Conservation (phyloP, 1,140 invertebrate species). For the Proctacanthus coquilletti region DNA sequence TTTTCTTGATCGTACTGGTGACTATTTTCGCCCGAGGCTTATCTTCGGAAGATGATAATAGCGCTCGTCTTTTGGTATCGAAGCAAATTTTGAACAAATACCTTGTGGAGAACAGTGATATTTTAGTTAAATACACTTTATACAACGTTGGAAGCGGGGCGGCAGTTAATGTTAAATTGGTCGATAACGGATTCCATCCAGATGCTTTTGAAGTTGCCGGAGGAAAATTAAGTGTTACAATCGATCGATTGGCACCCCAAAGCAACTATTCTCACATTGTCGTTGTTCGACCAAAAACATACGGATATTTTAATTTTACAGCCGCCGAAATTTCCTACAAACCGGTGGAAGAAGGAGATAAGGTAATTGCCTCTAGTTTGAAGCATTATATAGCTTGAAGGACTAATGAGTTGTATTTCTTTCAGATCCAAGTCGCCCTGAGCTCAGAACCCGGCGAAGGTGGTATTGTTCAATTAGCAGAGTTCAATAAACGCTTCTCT, state of each 20-base stretch:
- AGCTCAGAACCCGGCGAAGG: conserved; percentile 95
- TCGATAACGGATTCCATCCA: conserved; percentile 77
- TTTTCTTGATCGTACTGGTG: conserved; percentile 17
- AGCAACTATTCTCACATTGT: conserved; percentile 90
- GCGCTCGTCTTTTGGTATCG: conserved; percentile 59
- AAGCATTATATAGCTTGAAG: neutral
- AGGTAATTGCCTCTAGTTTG: conserved; percentile 31
- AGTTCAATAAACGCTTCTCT: conserved; percentile 96
- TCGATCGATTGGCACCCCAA: conserved; percentile 80
- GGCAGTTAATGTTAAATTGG: conserved; percentile 75
- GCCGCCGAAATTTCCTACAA: conserved; percentile 86
- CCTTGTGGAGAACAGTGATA: conserved; percentile 94
- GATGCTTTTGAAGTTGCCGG: conserved; percentile 76
- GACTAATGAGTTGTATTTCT: conserved; percentile 13
- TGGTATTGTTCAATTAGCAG: conserved; percentile 84
- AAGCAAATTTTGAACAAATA: conserved; percentile 95
- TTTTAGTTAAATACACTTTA: conserved; percentile 81
- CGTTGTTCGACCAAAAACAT: conserved; percentile 75
- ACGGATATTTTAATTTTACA: conserved; percentile 94
- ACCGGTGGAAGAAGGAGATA: conserved; percentile 55
- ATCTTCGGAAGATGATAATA: conserved; percentile 45
- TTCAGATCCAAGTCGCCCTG: conserved; percentile 62
- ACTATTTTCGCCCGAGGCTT: conserved; percentile 17
- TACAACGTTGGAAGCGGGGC: conserved; percentile 75
- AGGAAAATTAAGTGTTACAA: conserved; percentile 65